Evolutionary conservation across 2,888 invertebrate genomes (phyloP).

Genomic region (Ditula angustiorana): DNA sequence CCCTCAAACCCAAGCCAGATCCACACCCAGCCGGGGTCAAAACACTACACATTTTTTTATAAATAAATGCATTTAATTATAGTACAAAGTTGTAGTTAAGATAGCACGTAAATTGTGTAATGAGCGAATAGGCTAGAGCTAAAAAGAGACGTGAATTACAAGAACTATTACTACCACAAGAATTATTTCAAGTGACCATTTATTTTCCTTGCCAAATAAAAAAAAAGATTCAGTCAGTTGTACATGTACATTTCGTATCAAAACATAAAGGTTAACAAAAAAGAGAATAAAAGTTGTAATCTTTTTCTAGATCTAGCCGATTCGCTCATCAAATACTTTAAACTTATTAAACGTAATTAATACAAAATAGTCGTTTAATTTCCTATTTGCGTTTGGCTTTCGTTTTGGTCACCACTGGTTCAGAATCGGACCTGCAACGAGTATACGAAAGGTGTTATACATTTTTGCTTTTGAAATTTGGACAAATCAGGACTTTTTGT

Average conservation of each 20-base stretch:
- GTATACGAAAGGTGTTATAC: not conserved
- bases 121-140: constrained; percentile 32
- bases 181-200: not conserved
- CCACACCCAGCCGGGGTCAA: not conserved
- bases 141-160: not conserved
- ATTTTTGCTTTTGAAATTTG: not conserved
- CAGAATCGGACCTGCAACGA: constrained; percentile 66
- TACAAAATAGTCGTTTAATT: constrained; percentile 46
- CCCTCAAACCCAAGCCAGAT: not conserved
- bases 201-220: too few relatives aligned
- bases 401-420: constrained; percentile 58
- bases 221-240: too few relatives aligned
- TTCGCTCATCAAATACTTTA: constrained; percentile 14
- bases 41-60: not conserved
- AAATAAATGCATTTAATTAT: constrained; percentile 36
- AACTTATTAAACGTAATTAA: constrained; percentile 31
- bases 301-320: too few relatives aligned
- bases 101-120: constrained; percentile 2
- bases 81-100: constrained; percentile 30
- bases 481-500: too few relatives aligned
- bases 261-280: too few relatives aligned
- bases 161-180: too few relatives aligned
- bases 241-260: too few relatives aligned
- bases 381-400: constrained; percentile 61
- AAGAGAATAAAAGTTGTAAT: too few relatives aligned